Evolutionary conservation across 2,797 vertebrate species (phyloP).

Genomic region (Poecilia picta): DNA sequence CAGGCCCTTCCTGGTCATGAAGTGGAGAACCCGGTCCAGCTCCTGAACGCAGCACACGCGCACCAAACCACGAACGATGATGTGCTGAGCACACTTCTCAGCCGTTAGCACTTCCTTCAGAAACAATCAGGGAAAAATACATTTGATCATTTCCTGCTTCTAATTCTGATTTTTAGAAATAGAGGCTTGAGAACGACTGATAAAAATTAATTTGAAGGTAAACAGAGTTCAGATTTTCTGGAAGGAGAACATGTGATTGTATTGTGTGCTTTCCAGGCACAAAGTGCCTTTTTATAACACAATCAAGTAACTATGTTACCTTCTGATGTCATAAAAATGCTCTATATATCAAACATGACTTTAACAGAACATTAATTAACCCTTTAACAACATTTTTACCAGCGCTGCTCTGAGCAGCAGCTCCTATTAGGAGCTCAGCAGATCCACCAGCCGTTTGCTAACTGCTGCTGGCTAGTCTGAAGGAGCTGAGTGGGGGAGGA

Average conservation of each 20-base stretch:
- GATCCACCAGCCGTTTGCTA: too few species aligned
- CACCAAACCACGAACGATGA: slow-evolving; percentile 92
- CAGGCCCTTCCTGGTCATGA: slow-evolving; percentile 96
- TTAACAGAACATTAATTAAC: too few species aligned
- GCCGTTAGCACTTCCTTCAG: slow-evolving; percentile 90
- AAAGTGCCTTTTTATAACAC: too few species aligned
- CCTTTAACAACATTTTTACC: too few species aligned
- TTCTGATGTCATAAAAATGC: too few species aligned
- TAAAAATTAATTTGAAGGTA: not conserved
- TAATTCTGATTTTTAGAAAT: not conserved
- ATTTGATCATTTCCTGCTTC: not conserved
- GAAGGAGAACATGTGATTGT: not conserved
- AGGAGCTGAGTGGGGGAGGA: too few species aligned
- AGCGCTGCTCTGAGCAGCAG: too few species aligned
- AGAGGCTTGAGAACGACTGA: not conserved
- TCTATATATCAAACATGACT: too few species aligned
- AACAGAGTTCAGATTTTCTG: not conserved
- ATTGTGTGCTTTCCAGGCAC: too few species aligned
- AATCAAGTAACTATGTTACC: too few species aligned
- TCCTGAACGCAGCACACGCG: slow-evolving; percentile 91
- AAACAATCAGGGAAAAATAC: not conserved
- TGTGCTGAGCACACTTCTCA: slow-evolving; percentile 88
- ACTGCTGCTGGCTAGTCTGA: too few species aligned
- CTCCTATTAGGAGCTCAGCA: too few species aligned
- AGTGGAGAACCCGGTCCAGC: slow-evolving; percentile 91